phyloP scores from a whole-genome alignment of 2,113 vertebrate genomes.

The Brachyistius frenatus region DNA sequence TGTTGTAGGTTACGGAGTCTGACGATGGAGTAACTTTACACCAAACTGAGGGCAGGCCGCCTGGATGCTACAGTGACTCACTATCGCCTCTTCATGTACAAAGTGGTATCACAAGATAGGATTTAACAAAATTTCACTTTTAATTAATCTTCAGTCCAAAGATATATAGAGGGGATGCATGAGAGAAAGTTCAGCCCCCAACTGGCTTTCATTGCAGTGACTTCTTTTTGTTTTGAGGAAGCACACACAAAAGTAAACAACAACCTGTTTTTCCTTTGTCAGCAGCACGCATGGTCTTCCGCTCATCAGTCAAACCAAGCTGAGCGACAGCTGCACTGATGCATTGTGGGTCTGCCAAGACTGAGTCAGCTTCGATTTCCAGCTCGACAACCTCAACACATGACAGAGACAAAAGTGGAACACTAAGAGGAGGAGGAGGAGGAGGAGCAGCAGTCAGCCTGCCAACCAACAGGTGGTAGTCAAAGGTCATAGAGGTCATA shows the following conservation, averaged over 20 bases:
- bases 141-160: neutral
- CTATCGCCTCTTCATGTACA: no score
- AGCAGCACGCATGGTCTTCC: neutral
- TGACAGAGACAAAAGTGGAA: slow-evolving; percentile 5
- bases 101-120: no score
- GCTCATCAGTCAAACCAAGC: slow-evolving; percentile 26
- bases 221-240: neutral
- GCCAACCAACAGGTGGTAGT: neutral
- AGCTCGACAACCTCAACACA: neutral
- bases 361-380: slow-evolving; percentile 35
- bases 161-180: no score
- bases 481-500: neutral
- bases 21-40: no score
- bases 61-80: no score
- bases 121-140: neutral
- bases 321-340: slow-evolving; percentile 52
- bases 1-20: no score
- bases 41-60: no score
- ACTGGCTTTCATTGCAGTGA: neutral
- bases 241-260: slow-evolving; percentile 5
- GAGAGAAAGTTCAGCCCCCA: no score
- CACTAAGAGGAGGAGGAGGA: neutral
- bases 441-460: neutral
- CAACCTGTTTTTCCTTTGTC: neutral
- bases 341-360: slow-evolving; percentile 32